Evolutionary conservation across 2,797 vertebrate species (phyloP), one percentile per base, ranked within the genome.

Genomic region (Peromyscus eremicus): DNA sequence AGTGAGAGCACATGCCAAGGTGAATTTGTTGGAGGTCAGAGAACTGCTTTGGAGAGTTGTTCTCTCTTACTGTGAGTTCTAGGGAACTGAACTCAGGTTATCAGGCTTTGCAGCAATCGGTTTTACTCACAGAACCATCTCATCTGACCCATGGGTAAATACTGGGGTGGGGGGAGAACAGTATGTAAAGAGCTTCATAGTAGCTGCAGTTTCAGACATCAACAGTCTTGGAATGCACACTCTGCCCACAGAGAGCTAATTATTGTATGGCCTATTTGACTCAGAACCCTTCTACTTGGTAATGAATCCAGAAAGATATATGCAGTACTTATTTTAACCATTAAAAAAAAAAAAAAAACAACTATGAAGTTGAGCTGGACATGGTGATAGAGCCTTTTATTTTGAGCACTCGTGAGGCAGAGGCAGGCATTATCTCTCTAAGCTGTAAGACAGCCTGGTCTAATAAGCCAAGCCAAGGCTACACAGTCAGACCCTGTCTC

Each of bases 331-430:
- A 89, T 77, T 96, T 96, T 94, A 91, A 94, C 19, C 34, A 89
- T 73, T 81, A 81, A 94, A 97, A 95, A 86, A 97, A 81, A 94
- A 97, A 95, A 86, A 97, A 95, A 81, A 82, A 17, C 55, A 46
- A n/a, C 89, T 92, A 91, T 25, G 84, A 85, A 91, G 37, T 68
- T n/a, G 86, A 95, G 11, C 73, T 87, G 29, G 37, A 37, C 25
- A 37, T 68, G 32, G 37, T 82, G 49, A 17, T 25, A n/a, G 2
- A 83, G 12, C 13, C n/a, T 71, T 70, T 70, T 73, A 73, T 7
- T 40, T 73, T 25, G 43, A 76, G 55, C 34, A 73, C 23, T 49
- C 13, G 21, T 43, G 40, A 73, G 32, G 27, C 66, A 34, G 89
- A 68, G 17, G 25, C 34, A 82, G 49, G 43, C 27, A 57, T 37